Evolutionary conservation across 2,888 invertebrate genomes (phyloP).

Genomic region (Trichopoda pennipes): DNA sequence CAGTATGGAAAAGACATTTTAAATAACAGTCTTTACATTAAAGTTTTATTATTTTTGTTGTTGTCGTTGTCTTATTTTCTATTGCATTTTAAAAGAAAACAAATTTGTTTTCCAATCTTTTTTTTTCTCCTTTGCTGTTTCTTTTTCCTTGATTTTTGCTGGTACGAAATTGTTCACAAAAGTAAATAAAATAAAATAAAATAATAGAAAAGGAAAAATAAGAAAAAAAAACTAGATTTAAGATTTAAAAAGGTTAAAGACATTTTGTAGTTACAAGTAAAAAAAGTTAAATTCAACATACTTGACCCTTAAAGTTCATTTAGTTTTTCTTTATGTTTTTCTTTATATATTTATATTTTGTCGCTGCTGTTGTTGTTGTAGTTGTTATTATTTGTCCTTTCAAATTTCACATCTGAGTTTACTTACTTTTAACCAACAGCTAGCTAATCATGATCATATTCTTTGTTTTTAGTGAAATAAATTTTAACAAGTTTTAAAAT

Average conservation of each 20-base stretch:
- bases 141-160: neutral
- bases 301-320: slow-evolving; percentile 60
- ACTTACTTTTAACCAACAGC: slow-evolving; percentile 29
- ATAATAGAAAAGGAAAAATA: slow-evolving; percentile 6
- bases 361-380: slow-evolving; percentile 3
- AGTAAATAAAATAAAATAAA: neutral
- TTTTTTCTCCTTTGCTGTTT: slow-evolving; percentile 15
- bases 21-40: slow-evolving; percentile 55
- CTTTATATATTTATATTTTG: neutral
- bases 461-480: neutral
- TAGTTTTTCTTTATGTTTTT: slow-evolving; percentile 1
- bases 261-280: slow-evolving; percentile 56
- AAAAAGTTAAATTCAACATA: slow-evolving; percentile 65
- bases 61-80: slow-evolving; percentile 9
- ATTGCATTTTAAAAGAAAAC: slow-evolving; percentile 26
- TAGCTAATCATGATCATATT: slow-evolving; percentile 46
- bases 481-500: no score
- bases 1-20: slow-evolving; percentile 66
- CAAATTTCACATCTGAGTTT: slow-evolving; percentile 2
- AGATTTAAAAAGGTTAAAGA: slow-evolving; percentile 66
- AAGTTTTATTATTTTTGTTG: neutral
- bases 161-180: neutral
- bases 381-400: slow-evolving; percentile 29
- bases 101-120: slow-evolving; percentile 35
- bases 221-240: slow-evolving; percentile 27